Base-by-base conservation (phyloP, 2,113 vertebrate genomes). In the Zosterops hypoxanthus region DNA sequence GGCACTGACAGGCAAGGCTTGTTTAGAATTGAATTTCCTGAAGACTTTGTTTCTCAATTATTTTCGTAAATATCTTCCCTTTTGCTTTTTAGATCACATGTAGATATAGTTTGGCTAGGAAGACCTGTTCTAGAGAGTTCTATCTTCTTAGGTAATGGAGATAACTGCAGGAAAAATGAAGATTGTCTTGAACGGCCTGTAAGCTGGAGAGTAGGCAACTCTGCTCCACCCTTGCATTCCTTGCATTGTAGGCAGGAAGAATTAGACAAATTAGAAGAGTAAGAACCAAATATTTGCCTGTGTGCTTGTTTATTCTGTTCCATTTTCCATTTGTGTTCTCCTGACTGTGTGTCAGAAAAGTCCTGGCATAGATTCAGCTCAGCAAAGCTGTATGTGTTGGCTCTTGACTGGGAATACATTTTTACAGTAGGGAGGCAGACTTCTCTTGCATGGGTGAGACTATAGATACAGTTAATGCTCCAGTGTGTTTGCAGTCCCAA, bases 281-380 rank as follows among this genome's bases (percentile, higher is more conserved):
- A 70, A 66, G 68, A 87, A 65, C 79, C 14, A 88, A 82, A 56
- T 90, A 90, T 73, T 88, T 95, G n/a, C 63, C 39, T 76, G 25
- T 53, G 70, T 87, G 2, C 41, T 76, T 95, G 34, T 76, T 92
- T 80, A n/a, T 82, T 94, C 64, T 71, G n/a, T 96, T 82, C 28
- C 17, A 14, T 66, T 94, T 94, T 94, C 71, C 9, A 4, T 57
- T 91, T 90, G 46, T 69, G 42, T 84, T 89, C 34, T 69, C 23
- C 81, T 72, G 41, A 65, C 53, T 46, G 8, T 84, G 33, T 71
- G 47, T 63, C 79, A 83, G 55, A 28, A 39, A 29, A 73, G 29
- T 73, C 23, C 34, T 95, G 82, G 84, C 33, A 8, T 34, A 65
- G 6, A 29, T 65, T 42, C 71, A 70, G 4, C 57, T 82, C 42